Evolutionary conservation across 2,797 vertebrate species (phyloP).

Genomic region (Anguilla obscura): DNA sequence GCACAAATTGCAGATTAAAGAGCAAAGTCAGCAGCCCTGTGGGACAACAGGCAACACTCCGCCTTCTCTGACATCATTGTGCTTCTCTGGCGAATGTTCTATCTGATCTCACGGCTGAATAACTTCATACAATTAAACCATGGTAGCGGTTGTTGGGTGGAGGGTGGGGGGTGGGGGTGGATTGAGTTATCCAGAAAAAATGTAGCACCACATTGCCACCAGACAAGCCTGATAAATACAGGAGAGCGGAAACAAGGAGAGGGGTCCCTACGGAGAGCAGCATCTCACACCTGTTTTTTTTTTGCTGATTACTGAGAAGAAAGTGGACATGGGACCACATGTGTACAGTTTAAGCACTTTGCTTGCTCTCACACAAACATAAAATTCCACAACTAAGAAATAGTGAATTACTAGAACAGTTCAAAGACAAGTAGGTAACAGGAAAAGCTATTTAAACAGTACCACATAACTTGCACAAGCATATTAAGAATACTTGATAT

Average conservation of each 20-base stretch:
- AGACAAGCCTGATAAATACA: background rate
- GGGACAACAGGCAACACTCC: background rate
- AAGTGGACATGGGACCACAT: background rate
- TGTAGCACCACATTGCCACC: slow-evolving; percentile 28
- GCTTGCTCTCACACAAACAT: background rate
- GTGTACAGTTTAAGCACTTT: background rate
- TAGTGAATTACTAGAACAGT: background rate
- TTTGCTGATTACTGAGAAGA: background rate
- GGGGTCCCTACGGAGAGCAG: background rate
- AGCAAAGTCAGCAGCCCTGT: background rate
- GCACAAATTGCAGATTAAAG: background rate
- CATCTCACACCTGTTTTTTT: background rate
- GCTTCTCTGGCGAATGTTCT: slow-evolving; percentile 47
- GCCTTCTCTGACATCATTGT: slow-evolving; percentile 36
- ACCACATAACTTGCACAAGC: background rate
- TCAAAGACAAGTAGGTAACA: background rate
- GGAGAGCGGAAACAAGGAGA: background rate
- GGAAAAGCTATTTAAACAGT: background rate
- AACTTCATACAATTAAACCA: slow-evolving; percentile 47
- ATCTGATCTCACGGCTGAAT: slow-evolving; percentile 58
- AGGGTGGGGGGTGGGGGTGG: background rate
- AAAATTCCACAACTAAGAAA: background rate
- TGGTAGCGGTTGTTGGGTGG: background rate
- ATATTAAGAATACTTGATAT: background rate
- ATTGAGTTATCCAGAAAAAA: slow-evolving; percentile 36